Base-by-base conservation (phyloP, 2,113 vertebrate species). In the Saiga tatarica region DNA sequence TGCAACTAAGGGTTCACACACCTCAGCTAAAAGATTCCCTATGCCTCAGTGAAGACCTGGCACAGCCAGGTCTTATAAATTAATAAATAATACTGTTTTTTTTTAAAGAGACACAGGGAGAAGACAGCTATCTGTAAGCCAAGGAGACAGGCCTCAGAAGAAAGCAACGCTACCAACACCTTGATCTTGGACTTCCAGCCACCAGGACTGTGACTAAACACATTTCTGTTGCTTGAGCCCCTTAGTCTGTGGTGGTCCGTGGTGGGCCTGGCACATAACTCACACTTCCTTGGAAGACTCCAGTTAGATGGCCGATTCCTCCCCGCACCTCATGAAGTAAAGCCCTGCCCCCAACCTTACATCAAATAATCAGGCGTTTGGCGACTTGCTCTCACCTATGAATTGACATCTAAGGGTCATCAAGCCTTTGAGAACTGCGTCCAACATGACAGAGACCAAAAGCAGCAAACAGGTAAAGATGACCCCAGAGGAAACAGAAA, bases 401-500 rank as follows among this genome's bases (percentile, higher is more conserved):
- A 67, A 42, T 21, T 16, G 14, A 26, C 30, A 52, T 26, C 67
- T 33, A 78, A 87, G 39, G 50, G 28, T 62, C 45, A 64, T 19
- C 8, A 39, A 71, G n/a, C 59, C 60, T 36, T 39, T 39, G 19
- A 59, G 55, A 55, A 45, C 12, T 21, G 39, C n/a, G 4, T 87
- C 79, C 85, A 50, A 23, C 7, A 10, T 2, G 21, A 85, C 26
- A 94, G 62, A 64, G 33, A 53, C 26, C n/a, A 82, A 67, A 89
- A 60, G 74, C 45, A 76, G 39, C 30, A 87, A 78, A 42, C 1
- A 64, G n/a, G 50, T 71, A 86, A 86, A 93, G 86, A 94, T 45
- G 96, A 89, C 85, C 39, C 39, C 47, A 36, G 86, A 91, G 60
- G 55, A 96, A 95, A 95, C 4, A 94, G 64, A 95, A 87, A 86